Percentiles rank a stretch among this genome's conserved stretches.
These are phyloP conservation scores for Pseudomugil tenellus DNA, from an alignment of 2,797 vertebrate genomes.

Conservation along the genomic window DNA sequence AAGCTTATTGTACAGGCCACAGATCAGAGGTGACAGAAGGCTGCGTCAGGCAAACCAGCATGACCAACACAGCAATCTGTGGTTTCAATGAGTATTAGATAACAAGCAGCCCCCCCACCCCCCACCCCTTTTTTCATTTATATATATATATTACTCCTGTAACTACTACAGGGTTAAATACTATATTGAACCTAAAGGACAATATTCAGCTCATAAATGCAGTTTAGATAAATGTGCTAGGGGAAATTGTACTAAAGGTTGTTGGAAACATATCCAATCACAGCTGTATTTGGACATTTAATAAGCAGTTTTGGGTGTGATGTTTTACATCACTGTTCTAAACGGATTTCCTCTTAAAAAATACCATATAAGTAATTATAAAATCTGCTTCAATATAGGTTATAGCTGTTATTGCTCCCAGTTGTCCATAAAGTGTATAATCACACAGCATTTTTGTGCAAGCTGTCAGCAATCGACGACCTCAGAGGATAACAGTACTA, in stretches of 20 bases:
- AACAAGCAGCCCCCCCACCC: too few relatives aligned
- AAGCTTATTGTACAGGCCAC: slow-evolving; percentile 39
- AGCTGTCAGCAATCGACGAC: slow-evolving; percentile 42
- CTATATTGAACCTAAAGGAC: neutral
- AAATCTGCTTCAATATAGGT: neutral
- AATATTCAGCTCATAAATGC: neutral
- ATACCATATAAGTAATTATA: neutral
- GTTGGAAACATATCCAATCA: neutral
- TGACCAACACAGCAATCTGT: slow-evolving; percentile 59
- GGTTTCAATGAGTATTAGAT: slow-evolving; percentile 59
- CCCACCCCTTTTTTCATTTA: too few relatives aligned
- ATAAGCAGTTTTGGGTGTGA: neutral
- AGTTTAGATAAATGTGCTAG: neutral
- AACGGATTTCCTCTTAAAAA: neutral
- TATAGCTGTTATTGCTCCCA: neutral
- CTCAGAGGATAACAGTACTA: slow-evolving; percentile 34
- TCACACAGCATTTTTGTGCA: slow-evolving; percentile 21
- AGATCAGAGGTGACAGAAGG: slow-evolving; percentile 73
- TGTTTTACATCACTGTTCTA: neutral
- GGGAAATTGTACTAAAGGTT: neutral
- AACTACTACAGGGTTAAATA: neutral
- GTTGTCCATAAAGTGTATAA: slow-evolving; percentile 6
- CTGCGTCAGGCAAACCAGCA: slow-evolving; percentile 70
- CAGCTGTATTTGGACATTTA: neutral
- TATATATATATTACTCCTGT: neutral